Base-by-base conservation (phyloP, 2,888 invertebrate species). In the Drosophila phalerata region DNA sequence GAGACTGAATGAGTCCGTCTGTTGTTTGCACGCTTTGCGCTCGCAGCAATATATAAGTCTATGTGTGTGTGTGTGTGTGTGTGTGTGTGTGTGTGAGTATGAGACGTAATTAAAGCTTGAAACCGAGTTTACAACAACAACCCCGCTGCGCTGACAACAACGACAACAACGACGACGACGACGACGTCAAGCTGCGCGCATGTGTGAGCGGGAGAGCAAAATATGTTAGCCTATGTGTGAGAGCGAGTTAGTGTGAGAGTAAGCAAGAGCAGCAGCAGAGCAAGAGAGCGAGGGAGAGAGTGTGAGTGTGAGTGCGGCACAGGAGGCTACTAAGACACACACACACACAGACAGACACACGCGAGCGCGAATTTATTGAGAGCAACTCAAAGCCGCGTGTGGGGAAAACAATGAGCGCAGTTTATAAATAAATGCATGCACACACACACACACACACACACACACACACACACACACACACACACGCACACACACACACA, bases 51-150 rank as follows among this genome's bases (percentile, higher is more conserved):
- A 19, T 22, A n/a, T 5, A n/a, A n/a, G n/a, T n/a, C n/a, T n/a
- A n/a, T n/a, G n/a, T n/a, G 4, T 17, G 17, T 15, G 6, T 28
- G n/a, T 57, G 11, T 38, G 52, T 73, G 2, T 34, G 48, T 38
- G 22, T 55, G 38, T 55, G 32, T 70, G 45, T 60, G 62, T 53
- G 63, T 52, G 48, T 64, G 62, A 69, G 73, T 72, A 67, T 82
- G 77, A 79, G 80, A 71, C 88, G 83, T 89, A 85, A 85, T 85
- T 85, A 85, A 85, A 85, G 85, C 89, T 85, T 85, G 78, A 85
- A 85, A 79, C 85, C 88, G 85, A 85, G 89, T 85, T 85, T 85
- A 87, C 85, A 87, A 85, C 79, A 84, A 88, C 87, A 85, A 79
- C 72, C 84, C 73, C 61, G 61, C 68, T 45, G 17, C 66, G 68